A percentile compares a stretch with the other conserved stretches of the same genome.
Evolutionary conservation across 92 coral and sea anemone species (phyloP).

Genomic region (Porites rus): DNA sequence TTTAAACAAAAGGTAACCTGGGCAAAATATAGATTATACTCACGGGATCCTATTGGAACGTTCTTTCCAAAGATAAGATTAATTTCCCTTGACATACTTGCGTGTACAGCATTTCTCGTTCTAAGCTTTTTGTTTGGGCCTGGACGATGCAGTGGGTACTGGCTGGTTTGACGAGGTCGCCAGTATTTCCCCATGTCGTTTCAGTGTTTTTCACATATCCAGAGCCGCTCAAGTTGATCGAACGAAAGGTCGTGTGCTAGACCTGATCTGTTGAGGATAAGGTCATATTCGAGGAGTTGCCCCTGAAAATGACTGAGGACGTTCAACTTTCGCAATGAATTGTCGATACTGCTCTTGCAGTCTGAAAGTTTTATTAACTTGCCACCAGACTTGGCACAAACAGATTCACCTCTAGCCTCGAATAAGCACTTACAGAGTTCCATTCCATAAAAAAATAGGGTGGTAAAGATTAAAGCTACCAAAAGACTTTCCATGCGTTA

Average conservation of each 20-base stretch:
- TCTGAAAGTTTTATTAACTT: constrained; percentile 52
- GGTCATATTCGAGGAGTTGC: constrained; percentile 55
- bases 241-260: constrained; percentile 57
- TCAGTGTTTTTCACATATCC: constrained; percentile 75
- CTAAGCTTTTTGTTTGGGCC: constrained; percentile 64
- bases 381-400: constrained; percentile 26
- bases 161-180: constrained; percentile 71
- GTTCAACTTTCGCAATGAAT: constrained; percentile 28
- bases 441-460: constrained; percentile 17
- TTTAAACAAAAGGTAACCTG: background rate
- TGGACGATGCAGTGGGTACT: constrained; percentile 62
- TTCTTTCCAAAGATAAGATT: constrained; percentile 45
- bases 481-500: too few relatives aligned
- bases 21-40: constrained; percentile 27
- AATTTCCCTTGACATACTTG: constrained; percentile 67
- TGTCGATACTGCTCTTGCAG: constrained; percentile 36
- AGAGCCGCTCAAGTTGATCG: constrained; percentile 59
- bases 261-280: constrained; percentile 65
- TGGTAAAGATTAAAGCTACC: too few relatives aligned
- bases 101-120: constrained; percentile 63
- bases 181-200: constrained; percentile 62
- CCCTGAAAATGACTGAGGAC: constrained; percentile 29
- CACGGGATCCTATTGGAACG: constrained; percentile 75
- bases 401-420: constrained; percentile 46
- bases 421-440: constrained; percentile 49